Percentiles rank a stretch among this genome's conserved stretches.
These are phyloP conservation scores for Festucalex cinctus DNA, from an alignment of 2,113 vertebrate species.

Conservation along the genomic window DNA sequence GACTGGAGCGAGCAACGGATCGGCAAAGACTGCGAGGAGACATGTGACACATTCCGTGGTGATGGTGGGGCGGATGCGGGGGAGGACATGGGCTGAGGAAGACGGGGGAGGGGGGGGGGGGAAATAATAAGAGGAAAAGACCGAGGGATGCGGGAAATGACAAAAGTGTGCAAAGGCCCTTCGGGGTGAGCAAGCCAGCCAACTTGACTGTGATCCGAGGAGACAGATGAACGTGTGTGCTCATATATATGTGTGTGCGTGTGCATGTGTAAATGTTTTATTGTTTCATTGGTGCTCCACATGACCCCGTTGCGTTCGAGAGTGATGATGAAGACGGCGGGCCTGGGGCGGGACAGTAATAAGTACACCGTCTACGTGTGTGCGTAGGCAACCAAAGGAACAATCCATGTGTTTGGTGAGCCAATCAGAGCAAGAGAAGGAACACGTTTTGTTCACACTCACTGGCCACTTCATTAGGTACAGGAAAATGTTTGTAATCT, in stretches of 20 bases:
- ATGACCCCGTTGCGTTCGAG: slow-evolving; percentile 25
- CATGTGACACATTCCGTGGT: background rate
- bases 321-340: slow-evolving; percentile 28
- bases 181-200: slow-evolving; percentile 34
- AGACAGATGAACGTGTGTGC: slow-evolving; percentile 31
- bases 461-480: background rate
- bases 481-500: slow-evolving; percentile 3
- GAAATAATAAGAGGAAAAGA: slow-evolving; percentile 22
- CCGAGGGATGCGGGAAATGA: slow-evolving; percentile 53
- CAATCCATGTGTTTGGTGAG: background rate
- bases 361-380: slow-evolving; percentile 6
- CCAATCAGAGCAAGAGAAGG: background rate
- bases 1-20: slow-evolving; percentile 50
- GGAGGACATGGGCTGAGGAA: background rate
- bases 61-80: too few species aligned
- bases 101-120: background rate
- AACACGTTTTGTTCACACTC: background rate
- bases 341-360: slow-evolving; percentile 33
- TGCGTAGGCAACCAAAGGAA: background rate
- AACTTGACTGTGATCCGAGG: slow-evolving; percentile 31
- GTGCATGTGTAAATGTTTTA: slow-evolving; percentile 21
- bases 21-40: slow-evolving; percentile 11
- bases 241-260: background rate
- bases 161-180: slow-evolving; percentile 32
- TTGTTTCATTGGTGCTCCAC: slow-evolving; percentile 48